Evolutionary conservation across 2,113 vertebrate species (phyloP), one percentile per base, ranked within the genome.

Genomic region (Cheirogaleus medius): DNA sequence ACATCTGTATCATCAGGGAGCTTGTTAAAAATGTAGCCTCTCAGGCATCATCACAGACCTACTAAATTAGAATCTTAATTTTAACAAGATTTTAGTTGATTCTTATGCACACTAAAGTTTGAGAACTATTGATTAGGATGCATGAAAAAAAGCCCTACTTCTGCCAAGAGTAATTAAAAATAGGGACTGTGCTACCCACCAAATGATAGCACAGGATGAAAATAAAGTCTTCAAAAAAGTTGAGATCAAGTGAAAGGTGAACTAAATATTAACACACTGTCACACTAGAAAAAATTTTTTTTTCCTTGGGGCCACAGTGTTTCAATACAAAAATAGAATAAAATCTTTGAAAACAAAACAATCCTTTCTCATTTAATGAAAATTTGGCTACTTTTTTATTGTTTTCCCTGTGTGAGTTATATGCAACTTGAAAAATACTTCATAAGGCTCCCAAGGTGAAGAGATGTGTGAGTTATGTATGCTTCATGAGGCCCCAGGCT

Each of bases 161-260:
- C 20, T 81, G 49, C 27, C 64, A 95, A 91, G 39, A 92, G 37
- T 85, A 84, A 83, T 52, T 84, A 56, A 25, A 96, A 90, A 82
- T 21, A 60, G 12, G 18, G 39, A 85, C 42, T 82, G 13, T 47
- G 32, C 23, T 91, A 54, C 77, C 23, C 11, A 83, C 29, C 63
- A 93, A 82, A 18, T 83, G 29, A 89, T 76, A 96, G 27, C 44
- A 66, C 14, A n/a, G 6, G 13, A 37, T 83, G 10, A 37, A 95
- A 87, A 92, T 39, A 90, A 94, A 95, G 86, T 6, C 44, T 90
- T 87, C 21, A 90, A 71, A 85, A 88, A 34, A 63, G 25, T 29
- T 81, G 78, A 76, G 21, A 85, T 76, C 42, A 84, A 18, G 10
- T n/a, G n/a, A 68, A 85, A 49, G 5, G n/a, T 80, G 0, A 88